phyloP scores from a whole-genome alignment of 2,888 invertebrate species.

The Diaphora mendica region DNA sequence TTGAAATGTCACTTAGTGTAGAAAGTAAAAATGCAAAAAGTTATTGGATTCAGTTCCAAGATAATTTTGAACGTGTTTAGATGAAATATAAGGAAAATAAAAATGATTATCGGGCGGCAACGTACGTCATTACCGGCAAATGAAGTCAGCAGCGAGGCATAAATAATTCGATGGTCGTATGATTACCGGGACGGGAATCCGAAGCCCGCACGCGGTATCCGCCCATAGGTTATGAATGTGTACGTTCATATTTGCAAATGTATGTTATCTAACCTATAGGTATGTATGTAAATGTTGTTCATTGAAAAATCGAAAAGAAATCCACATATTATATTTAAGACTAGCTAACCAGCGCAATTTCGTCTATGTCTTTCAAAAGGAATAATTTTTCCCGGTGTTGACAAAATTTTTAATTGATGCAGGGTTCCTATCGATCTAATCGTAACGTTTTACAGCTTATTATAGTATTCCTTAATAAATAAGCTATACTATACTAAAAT shows the following conservation, averaged over 20 bases:
- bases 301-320: neutral
- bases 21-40: neutral
- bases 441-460: too few species aligned
- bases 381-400: too few species aligned
- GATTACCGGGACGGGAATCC: conserved; percentile 37
- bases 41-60: neutral
- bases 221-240: conserved; percentile 48
- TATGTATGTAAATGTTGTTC: neutral
- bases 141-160: conserved; percentile 61
- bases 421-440: too few species aligned
- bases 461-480: too few species aligned
- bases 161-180: conserved; percentile 63
- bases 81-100: conserved; percentile 60
- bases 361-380: too few species aligned
- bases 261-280: conserved; percentile 31
- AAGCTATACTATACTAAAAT: too few species aligned
- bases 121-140: conserved; percentile 65
- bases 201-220: conserved; percentile 39
- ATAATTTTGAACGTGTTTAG: conserved; percentile 35
- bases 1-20: neutral
- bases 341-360: too few species aligned
- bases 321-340: too few species aligned
- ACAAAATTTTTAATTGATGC: too few species aligned
- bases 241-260: conserved; percentile 53
- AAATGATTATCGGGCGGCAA: conserved; percentile 45